A percentile compares a stretch with the other conserved stretches of the same genome.
Conservation (phyloP, 2,113 vertebrate species). For the Phaethornis superciliosus region DNA sequence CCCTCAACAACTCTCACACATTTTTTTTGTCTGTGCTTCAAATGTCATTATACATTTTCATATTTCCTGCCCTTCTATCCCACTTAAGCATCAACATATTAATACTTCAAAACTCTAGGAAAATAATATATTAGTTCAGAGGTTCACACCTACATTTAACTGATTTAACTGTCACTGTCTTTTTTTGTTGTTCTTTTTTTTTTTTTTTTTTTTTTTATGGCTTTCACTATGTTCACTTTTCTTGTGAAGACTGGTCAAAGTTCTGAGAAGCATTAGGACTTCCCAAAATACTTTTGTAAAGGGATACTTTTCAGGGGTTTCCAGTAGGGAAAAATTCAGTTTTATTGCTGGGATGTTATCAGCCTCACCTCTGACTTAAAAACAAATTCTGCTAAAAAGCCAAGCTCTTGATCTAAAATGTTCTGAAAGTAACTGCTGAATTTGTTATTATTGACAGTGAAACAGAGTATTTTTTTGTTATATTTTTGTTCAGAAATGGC, state of each 20-base stretch:
- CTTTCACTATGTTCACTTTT: not conserved
- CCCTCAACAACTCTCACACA: not conserved
- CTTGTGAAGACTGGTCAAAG: not conserved
- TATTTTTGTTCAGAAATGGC: not conserved
- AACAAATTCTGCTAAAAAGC: not conserved
- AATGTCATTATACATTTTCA: not conserved
- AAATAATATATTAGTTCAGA: not conserved
- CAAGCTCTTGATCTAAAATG: not conserved
- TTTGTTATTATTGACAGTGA: not conserved
- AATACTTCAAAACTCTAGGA: not conserved
- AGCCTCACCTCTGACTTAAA: not conserved
- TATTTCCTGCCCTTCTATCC: not conserved
- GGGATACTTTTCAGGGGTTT: not conserved
- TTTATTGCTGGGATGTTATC: not conserved
- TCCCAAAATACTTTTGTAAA: not conserved
- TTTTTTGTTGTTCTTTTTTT: too few species aligned
- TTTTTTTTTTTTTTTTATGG: too few species aligned
- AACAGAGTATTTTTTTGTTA: not conserved
- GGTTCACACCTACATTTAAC: not conserved
- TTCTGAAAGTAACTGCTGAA: not conserved
- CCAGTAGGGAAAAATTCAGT: not conserved
- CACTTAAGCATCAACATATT: not conserved
- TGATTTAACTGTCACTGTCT: not conserved
- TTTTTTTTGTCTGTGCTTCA: not conserved
- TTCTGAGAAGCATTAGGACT: not conserved